Evolutionary conservation across 2,888 invertebrate genomes (phyloP).

Genomic region (Sericinus montela): DNA sequence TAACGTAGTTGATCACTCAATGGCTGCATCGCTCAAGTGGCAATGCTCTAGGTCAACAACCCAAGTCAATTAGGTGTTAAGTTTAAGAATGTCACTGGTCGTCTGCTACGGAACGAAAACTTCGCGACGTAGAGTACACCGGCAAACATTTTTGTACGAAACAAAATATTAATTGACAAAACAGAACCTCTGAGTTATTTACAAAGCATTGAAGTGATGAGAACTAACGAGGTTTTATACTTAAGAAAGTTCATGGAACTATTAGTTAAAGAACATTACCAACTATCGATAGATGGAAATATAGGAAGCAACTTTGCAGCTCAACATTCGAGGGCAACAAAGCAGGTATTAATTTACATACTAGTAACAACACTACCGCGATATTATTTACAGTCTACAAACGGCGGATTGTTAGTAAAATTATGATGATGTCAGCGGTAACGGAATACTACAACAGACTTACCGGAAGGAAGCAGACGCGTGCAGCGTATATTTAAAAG

Average conservation of each 20-base stretch:
- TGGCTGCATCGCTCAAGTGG: neutral
- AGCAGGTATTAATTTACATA: neutral
- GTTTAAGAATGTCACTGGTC: neutral
- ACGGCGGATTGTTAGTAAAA: neutral
- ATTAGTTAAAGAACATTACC: too few species aligned
- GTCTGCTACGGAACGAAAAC: too few species aligned
- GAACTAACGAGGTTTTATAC: too few species aligned
- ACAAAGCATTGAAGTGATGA: too few species aligned
- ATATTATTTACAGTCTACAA: neutral
- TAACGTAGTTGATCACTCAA: neutral
- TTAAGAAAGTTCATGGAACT: too few species aligned
- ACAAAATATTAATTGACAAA: too few species aligned
- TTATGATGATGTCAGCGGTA: conserved; percentile 2
- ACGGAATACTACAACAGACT: neutral
- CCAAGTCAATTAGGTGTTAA: conserved; percentile 5
- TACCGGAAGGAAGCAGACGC: neutral
- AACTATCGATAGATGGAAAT: neutral
- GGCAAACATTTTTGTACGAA: too few species aligned
- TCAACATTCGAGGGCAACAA: neutral
- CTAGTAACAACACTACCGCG: too few species aligned
- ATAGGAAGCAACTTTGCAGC: neutral
- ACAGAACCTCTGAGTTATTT: too few species aligned
- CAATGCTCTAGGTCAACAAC: conserved; percentile 2
- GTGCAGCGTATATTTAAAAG: too few species aligned
- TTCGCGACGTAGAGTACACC: too few species aligned